Base-by-base conservation (phyloP, 2,113 vertebrate species). In the Rhinogobius similis region DNA sequence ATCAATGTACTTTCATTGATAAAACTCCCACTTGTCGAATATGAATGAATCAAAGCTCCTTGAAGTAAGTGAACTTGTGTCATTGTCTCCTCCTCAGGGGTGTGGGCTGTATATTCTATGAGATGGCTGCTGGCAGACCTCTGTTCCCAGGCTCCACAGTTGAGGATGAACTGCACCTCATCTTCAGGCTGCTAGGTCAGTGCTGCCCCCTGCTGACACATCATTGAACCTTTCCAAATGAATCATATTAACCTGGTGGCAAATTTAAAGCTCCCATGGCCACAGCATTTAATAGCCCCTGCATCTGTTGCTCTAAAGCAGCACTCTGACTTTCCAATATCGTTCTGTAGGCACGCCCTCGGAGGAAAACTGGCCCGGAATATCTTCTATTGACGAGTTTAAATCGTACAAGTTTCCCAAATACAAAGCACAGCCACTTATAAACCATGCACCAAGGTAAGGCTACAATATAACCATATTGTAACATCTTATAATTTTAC, bases 31-130 rank as follows among this genome's bases (percentile, higher is more conserved):
- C 32, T 44, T 77, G 56, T 72, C 26, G 23, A 52, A 39, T 64
- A 24, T 24, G 16, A 13, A 36, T 29, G 21, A 75, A 44, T 55
- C 43, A 16, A 32, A 72, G 52, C 65, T 41, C 38, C 52, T 13
- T 20, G 11, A 63, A 16, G n/a, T 14, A 0, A 0, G 27, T 8
- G 64, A 66, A 68, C 39, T 62, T 70, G 20, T 24, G 65, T 76
- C 20, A 58, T 66, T 77, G 46, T 70, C 62, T 27, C 69, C 65
- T 73, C 69, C 7, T 65, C 58, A 98, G 96, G 96, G 96, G 96
- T 4, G 96, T 98, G 10, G 96, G 96, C 79, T 98, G 96, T 85
- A 98, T 98, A 88, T 98, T 98, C 93, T 98, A 96, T 73, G 96
- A 98, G 93, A 97, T 98, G 96, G 95, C 96, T 68, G 96, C 96